Evolutionary conservation across 2,113 vertebrate genomes (phyloP), one percentile per base, ranked within the genome.

Genomic region (Thalassarche chlororhynchos): DNA sequence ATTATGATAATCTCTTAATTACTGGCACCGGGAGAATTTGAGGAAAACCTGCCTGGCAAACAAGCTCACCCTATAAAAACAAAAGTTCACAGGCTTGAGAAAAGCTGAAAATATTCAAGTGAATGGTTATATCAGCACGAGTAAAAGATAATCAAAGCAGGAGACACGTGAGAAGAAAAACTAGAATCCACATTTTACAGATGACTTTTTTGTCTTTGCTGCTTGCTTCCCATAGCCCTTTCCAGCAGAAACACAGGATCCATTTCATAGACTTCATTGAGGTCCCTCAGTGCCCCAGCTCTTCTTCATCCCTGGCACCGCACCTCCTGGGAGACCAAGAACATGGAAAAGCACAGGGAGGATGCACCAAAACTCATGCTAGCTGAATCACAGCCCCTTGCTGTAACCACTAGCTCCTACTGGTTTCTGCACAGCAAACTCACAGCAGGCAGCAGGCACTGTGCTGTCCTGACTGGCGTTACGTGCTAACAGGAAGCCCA

Each of bases 1-100:
- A 97, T 94, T 91, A 92, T 5, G 24, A 72, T 97, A 98, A 97
- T 96, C 96, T 87, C 51, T 96, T 97, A 97, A 97, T 97, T 97
- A 95, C 90, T 93, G 82, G 94, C 96, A 96, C 92, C 4, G 6
- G 36, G 74, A 96, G 76, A 96, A 68, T 93, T 94, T 95, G 74
- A 95, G 92, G 96, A 94, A 97, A 95, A 95, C 90, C 92, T 94
- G 82, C 90, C 93, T 90, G 76, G 93, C 84, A 98, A 97, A 94
- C 66, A 83, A 94, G 34, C 42, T 96, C 68, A 86, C 66, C 31
- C 57, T 78, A 66, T 66, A 84, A 95, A 95, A 85, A 57, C 42
- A 52, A 31, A 86, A 87, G 40, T 51, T 89, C 66, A 68, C 72
- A 84, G 54, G 70, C 64, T 38, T 77, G 34, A 84, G 47, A 71